Percentiles rank a stretch among this genome's conserved stretches.
Evolutionary conservation across 1,140 invertebrate genomes (phyloP).

Genomic region (Lineus longissimus): DNA sequence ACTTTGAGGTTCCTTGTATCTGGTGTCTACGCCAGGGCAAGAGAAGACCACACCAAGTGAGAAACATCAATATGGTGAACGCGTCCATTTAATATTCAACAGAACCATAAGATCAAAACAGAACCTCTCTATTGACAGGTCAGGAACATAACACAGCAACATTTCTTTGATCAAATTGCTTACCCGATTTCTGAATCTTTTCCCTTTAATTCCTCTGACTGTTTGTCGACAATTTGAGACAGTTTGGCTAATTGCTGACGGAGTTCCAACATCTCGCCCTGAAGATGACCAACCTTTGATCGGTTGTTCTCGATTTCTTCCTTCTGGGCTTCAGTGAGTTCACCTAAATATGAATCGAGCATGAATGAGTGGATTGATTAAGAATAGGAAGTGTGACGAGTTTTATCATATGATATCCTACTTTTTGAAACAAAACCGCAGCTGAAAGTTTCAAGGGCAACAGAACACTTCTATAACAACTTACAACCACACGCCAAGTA

Average conservation of each 20-base stretch:
- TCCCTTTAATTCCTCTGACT: slow-evolving; percentile 43
- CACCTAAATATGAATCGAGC: slow-evolving; percentile 28
- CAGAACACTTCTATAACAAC: too few species aligned
- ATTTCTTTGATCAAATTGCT: too few species aligned
- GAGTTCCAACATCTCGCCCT: slow-evolving; percentile 40
- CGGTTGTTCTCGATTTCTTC: slow-evolving; percentile 48
- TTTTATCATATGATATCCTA: too few species aligned
- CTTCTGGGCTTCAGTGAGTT: slow-evolving; percentile 52
- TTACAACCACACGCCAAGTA: too few species aligned
- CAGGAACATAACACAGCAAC: background rate
- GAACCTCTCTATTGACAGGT: background rate
- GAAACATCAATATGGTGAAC: too few species aligned
- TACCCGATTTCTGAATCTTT: slow-evolving; percentile 41
- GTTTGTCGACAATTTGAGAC: slow-evolving; percentile 50
- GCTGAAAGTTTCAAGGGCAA: too few species aligned
- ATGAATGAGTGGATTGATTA: too few species aligned
- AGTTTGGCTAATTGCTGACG: slow-evolving; percentile 51
- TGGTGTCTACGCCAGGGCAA: too few species aligned
- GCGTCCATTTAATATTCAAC: background rate
- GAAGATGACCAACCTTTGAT: slow-evolving; percentile 32
- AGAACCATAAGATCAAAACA: background rate
- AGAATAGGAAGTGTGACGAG: too few species aligned
- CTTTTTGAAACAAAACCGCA: too few species aligned
- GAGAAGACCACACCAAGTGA: too few species aligned
- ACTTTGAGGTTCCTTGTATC: too few species aligned